A percentile compares a stretch with the other conserved stretches of the same genome.
These are phyloP conservation scores for Rhinogobius similis DNA, from an alignment of 2,113 vertebrate genomes.

Conservation along the genomic window DNA sequence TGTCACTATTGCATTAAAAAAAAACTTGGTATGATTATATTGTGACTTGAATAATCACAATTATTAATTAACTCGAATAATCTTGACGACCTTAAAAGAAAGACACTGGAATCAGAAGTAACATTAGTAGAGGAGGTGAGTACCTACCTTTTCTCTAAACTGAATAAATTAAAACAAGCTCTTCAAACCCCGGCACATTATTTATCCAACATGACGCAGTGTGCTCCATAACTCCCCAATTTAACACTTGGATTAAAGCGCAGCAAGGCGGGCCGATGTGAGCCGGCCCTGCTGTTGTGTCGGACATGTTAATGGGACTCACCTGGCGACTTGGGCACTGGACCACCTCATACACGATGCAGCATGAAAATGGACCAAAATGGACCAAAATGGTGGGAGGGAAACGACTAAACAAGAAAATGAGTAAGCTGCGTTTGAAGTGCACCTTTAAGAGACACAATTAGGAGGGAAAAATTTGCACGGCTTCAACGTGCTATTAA, in stretches of 20 bases:
- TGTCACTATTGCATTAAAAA: too few species aligned
- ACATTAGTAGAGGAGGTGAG: too few species aligned
- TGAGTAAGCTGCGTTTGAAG: conserved; percentile 75
- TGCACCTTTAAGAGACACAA: conserved; percentile 75
- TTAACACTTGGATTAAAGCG: conserved; percentile 71
- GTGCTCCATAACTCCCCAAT: conserved; percentile 57
- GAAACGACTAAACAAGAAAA: conserved; percentile 56
- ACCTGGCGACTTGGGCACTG: conserved; percentile 59
- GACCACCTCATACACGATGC: conserved; percentile 47
- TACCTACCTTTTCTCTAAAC: too few species aligned
- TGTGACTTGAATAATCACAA: too few species aligned
- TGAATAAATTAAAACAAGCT: too few species aligned
- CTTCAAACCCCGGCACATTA: too few species aligned
- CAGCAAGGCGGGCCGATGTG: conserved; percentile 55
- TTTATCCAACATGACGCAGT: conserved; percentile 25
- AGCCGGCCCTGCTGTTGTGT: conserved; percentile 36
- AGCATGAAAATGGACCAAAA: conserved; percentile 40
- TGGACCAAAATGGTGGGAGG: conserved; percentile 24
- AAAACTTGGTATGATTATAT: too few species aligned
- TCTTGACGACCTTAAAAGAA: too few species aligned
- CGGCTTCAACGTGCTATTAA: conserved; percentile 61
- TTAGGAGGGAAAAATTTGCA: conserved; percentile 69
- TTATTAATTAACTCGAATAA: too few species aligned
- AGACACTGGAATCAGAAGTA: too few species aligned
- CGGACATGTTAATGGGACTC: conserved; percentile 73